Conservation (phyloP, 2,113 vertebrate genomes). For the Malurus elegans region DNA sequence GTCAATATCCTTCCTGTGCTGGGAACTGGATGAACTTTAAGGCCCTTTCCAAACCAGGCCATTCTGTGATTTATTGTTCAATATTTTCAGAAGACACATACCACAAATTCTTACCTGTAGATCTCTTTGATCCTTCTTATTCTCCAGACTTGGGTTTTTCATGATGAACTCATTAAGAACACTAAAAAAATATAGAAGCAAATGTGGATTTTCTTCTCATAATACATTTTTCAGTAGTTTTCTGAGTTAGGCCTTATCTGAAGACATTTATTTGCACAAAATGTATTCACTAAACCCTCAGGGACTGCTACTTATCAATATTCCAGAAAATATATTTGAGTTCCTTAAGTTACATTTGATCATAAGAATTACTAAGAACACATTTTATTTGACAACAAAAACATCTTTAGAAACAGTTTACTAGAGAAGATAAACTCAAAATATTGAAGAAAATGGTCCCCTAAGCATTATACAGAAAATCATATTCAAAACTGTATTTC, state of each 20-base stretch:
- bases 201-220: neutral
- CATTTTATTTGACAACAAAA: neutral
- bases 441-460: neutral
- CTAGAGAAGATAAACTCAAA: neutral
- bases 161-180: constrained; percentile 98
- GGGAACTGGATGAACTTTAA: neutral
- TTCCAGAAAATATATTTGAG: neutral
- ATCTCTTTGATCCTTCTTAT: constrained; percentile 97
- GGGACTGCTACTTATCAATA: neutral
- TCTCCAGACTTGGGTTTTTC: constrained; percentile 97
- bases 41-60: neutral
- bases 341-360: neutral
- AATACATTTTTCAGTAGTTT: neutral
- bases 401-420: neutral
- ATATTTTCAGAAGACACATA: neutral
- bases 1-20: neutral
- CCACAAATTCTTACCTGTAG: constrained; percentile 82
- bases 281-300: neutral
- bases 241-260: neutral
- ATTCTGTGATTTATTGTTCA: neutral
- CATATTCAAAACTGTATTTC: neutral
- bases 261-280: neutral
- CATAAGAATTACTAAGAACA: neutral
- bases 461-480: neutral
- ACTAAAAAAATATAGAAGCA: constrained; percentile 60